These are phyloP conservation scores for Parnassius apollo DNA, from an alignment of 2,888 invertebrate genomes.

Conservation along the genomic window DNA sequence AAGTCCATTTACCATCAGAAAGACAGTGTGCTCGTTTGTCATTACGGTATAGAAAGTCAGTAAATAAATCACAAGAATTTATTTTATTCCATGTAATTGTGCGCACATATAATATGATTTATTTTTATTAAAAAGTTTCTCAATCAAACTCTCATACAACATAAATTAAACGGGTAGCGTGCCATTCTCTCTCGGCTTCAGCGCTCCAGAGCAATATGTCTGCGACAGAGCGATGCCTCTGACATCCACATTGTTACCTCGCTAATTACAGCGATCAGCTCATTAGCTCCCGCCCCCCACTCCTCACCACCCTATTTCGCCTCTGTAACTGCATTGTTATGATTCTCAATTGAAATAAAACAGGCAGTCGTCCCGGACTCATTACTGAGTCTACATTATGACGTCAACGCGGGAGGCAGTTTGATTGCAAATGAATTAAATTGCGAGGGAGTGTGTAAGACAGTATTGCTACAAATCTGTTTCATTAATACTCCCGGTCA, in stretches of 20 bases:
- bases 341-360: conserved; percentile 23
- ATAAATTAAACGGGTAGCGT: conserved; percentile 2
- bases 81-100: too few species aligned
- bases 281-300: conserved; percentile 21
- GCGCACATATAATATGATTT: too few species aligned
- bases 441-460: conserved; percentile 1
- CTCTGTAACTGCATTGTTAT: conserved; percentile 19
- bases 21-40: too few species aligned
- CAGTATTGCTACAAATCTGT: neutral
- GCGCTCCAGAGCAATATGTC: neutral
- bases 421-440: conserved; percentile 1
- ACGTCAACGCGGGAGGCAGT: conserved; percentile 11
- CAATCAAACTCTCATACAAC: conserved; percentile 7
- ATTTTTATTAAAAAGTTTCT: neutral
- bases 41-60: too few species aligned
- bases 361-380: conserved; percentile 16
- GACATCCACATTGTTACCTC: conserved; percentile 18
- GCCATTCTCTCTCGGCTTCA: neutral
- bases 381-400: conserved; percentile 24
- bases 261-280: conserved; percentile 27
- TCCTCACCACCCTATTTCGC: conserved; percentile 1
- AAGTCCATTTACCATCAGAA: too few species aligned
- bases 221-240: conserved; percentile 12
- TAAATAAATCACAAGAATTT: too few species aligned
- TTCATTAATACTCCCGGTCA: too few species aligned